These are phyloP conservation scores for Nibea coibor DNA, from an alignment of 2,113 vertebrate genomes.

Conservation along the genomic window DNA sequence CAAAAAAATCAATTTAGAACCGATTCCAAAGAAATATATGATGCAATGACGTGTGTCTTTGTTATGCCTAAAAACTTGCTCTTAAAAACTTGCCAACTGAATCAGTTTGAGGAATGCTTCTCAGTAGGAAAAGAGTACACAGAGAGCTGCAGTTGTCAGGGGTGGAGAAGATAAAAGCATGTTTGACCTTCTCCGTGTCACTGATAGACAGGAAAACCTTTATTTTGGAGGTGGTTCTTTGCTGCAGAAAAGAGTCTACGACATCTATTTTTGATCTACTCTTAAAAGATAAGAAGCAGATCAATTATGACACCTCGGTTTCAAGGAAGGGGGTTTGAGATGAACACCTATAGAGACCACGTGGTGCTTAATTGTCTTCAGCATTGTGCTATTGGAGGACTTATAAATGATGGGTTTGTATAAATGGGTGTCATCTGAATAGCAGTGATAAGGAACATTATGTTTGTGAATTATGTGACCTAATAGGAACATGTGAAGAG, in stretches of 20 bases:
- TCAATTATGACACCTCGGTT: not conserved
- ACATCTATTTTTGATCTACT: not conserved
- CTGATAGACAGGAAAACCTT: not conserved
- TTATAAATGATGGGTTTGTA: no score
- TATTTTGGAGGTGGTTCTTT: not conserved
- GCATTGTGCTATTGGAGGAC: no score
- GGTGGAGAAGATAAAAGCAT: conserved; percentile 11
- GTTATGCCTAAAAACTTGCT: not conserved
- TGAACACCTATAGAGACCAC: not conserved
- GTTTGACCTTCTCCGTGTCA: conserved; percentile 6
- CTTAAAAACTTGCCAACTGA: not conserved
- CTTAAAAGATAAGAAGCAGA: not conserved
- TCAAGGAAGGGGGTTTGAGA: not conserved
- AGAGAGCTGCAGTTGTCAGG: not conserved
- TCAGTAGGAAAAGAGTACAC: not conserved
- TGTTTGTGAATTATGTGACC: not conserved
- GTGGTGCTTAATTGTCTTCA: not conserved
- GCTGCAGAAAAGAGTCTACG: not conserved
- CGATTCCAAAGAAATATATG: not conserved
- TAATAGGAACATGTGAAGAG: not conserved
- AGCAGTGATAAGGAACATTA: not conserved
- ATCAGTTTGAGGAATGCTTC: not conserved
- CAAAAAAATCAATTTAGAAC: not conserved
- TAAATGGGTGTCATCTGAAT: not conserved
- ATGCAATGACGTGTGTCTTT: not conserved